Evolutionary conservation across 2,888 invertebrate genomes (phyloP).

Genomic region (Brenthis ino): DNA sequence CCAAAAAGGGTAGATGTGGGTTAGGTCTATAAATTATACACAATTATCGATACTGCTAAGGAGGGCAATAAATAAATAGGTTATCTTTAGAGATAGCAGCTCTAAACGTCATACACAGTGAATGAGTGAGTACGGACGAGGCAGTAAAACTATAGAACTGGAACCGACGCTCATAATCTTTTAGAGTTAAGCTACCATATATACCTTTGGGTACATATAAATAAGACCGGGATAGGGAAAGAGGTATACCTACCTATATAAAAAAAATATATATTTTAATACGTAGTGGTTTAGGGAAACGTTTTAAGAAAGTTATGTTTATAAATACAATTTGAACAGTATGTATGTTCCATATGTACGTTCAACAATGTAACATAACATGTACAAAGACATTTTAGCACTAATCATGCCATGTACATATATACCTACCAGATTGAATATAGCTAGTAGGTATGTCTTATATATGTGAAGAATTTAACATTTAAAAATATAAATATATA

Average conservation of each 20-base stretch:
- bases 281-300: not conserved
- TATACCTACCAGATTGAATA: too few species aligned
- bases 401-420: too few species aligned
- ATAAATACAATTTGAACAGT: not conserved
- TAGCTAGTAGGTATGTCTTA: too few species aligned
- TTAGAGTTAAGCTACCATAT: conserved; percentile 31
- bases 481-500: too few species aligned
- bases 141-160: conserved; percentile 42
- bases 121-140: conserved; percentile 40
- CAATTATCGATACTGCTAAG: conserved; percentile 38
- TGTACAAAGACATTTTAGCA: too few species aligned
- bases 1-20: conserved; percentile 32
- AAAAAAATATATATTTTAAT: not conserved
- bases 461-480: too few species aligned
- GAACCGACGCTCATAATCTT: conserved; percentile 53
- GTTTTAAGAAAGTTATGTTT: too few species aligned
- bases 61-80: conserved; percentile 42
- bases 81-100: conserved; percentile 45
- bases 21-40: conserved; percentile 33
- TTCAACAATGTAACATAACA: too few species aligned
- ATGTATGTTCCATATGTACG: too few species aligned
- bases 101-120: conserved; percentile 34
- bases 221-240: not conserved
- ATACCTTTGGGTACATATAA: conserved; percentile 11
- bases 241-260: not conserved